Evolutionary conservation across 1,140 invertebrate genomes (phyloP), one percentile per base, ranked within the genome.

Genomic region (Bactericera cockerelli): DNA sequence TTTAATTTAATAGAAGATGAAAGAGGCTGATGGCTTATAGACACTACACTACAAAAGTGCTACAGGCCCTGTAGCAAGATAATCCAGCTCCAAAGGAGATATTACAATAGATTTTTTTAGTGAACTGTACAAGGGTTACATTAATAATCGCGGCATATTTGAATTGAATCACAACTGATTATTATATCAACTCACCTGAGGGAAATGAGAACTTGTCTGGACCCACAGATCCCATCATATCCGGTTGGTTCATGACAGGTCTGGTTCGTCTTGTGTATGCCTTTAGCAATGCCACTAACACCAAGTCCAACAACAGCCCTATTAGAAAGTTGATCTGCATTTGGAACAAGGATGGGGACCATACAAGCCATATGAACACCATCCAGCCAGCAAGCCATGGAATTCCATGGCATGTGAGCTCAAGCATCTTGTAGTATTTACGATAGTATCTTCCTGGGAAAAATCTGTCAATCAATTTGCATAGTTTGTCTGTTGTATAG

Each of bases 131-230:
- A n/a, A n/a, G n/a, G n/a, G n/a, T n/a, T n/a, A n/a, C n/a, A n/a
- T n/a, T n/a, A n/a, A n/a, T n/a, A n/a, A n/a, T n/a, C n/a, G n/a
- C n/a, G n/a, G n/a, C n/a, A n/a, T n/a, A n/a, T n/a, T n/a, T n/a
- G n/a, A n/a, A n/a, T n/a, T n/a, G n/a, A n/a, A n/a, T n/a, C n/a
- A n/a, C n/a, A n/a, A n/a, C n/a, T n/a, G n/a, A n/a, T n/a, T n/a
- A n/a, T n/a, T n/a, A n/a, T n/a, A n/a, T n/a, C n/a, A n/a, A n/a
- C 28, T 31, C 13, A 31, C 28, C 28, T 0, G 93, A 97, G 25
- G 94, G 95, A 71, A 98, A 98, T 31, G 92, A 93, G 69, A 84
- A 97, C 66, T 93, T 86, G 71, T 98, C 94, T 0, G 91, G 75
- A 0, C 80, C 77, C 71, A 67, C 77, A 70, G 77, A 72, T 2